Base-by-base conservation (phyloP, 2,888 invertebrate species). In the Cheilosia variabilis region DNA sequence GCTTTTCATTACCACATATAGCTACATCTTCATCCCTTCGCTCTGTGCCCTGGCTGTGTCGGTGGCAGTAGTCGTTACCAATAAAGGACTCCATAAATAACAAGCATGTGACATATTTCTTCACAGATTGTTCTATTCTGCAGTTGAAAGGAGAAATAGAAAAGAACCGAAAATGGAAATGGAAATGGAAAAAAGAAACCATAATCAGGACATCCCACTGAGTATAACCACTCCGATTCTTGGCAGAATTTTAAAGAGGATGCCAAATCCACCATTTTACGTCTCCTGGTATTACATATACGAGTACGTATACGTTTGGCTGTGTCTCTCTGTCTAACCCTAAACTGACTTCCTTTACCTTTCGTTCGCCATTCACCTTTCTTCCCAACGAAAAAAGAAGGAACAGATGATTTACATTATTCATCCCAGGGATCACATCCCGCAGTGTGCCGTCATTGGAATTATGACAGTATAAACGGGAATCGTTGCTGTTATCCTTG, bases 51-150 rank as follows among this genome's bases (percentile, higher is more conserved):
- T 31, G 9, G 31, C 58, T 66, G 53, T 65, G 50, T 57, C 37
- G 7, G 50, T 62, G 55, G 79, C 58, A 62, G 52, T 63, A 45
- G 65, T 65, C 75, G 75, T 69, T 80, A 80, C 80, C 86, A 88
- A 88, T 88, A 87, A 88, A 80, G 87, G 66, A 87, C 82, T 87
- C 87, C 88, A 88, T 88, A 88, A 88, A 88, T 88, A 88, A 88
- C 87, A 87, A 87, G 81, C 60, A 82, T 88, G 88, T 87, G 87
- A 88, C 88, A 88, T 76, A 88, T 88, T 88, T 88, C 75, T 80
- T 81, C 69, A 24, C 37, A 69, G 77, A 69, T 71, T 73, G 65
- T 78, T 53, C 50, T 58, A 66, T 81, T 66, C 73, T 80, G 72
- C 37, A 58, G 66, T 55, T 50, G 75, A 63, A 57, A 71, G 75